Percentiles rank a stretch among this genome's conserved stretches.
Conservation (phyloP, 2,113 vertebrate genomes). For the Pluvialis apricaria region DNA sequence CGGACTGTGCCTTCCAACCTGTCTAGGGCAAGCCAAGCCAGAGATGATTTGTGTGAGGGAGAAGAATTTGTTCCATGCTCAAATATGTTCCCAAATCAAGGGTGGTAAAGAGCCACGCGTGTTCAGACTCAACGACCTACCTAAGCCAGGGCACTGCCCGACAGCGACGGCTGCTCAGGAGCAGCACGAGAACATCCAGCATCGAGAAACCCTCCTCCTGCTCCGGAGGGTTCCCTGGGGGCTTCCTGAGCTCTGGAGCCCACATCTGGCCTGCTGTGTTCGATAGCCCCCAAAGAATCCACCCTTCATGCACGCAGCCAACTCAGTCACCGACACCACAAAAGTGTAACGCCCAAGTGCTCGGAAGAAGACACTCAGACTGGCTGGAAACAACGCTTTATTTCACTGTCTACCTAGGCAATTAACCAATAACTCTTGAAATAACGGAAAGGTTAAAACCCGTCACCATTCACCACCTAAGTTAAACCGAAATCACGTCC, state of each 20-base stretch:
- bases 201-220: background rate
- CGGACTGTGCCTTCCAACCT: background rate
- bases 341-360: background rate
- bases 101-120: background rate
- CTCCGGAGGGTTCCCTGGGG: background rate
- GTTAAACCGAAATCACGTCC: no score
- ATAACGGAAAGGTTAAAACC: background rate
- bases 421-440: background rate
- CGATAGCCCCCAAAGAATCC: background rate
- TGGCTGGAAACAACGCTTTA: background rate
- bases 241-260: background rate
- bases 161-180: background rate
- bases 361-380: background rate
- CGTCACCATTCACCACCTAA: background rate
- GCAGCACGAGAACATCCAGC: background rate
- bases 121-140: background rate
- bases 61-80: background rate
- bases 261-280: background rate
- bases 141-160: background rate
- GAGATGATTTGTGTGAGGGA: background rate
- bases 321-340: background rate
- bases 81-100: background rate
- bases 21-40: background rate
- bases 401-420: background rate
- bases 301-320: no score